A percentile compares a stretch with the other conserved stretches of the same genome.
Evolutionary conservation across 1,140 invertebrate genomes (phyloP).

Genomic region (Liolophura sinensis): DNA sequence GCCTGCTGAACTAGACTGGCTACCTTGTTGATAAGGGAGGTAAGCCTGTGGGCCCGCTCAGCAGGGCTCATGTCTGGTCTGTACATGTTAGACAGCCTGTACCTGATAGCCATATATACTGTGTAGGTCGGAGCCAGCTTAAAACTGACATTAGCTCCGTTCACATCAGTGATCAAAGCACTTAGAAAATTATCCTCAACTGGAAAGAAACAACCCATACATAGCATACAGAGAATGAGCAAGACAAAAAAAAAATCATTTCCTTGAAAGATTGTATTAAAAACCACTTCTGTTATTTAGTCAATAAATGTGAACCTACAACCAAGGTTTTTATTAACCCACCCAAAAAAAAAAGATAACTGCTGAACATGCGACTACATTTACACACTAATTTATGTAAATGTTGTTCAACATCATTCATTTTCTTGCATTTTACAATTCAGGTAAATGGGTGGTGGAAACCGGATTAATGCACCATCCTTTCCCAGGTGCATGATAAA

Average conservation of each 20-base stretch:
- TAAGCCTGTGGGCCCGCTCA: conserved; percentile 87
- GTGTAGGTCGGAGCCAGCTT: conserved; percentile 91
- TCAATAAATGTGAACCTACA: too few relatives aligned
- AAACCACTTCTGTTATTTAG: too few relatives aligned
- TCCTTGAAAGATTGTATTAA: neutral
- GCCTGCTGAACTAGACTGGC: conserved; percentile 82
- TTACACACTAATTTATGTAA: too few relatives aligned
- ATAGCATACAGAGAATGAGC: neutral
- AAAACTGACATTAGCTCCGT: conserved; percentile 63
- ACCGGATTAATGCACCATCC: too few relatives aligned
- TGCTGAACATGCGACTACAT: too few relatives aligned
- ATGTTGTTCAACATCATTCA: too few relatives aligned
- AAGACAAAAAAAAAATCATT: neutral
- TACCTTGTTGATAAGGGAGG: conserved; percentile 85
- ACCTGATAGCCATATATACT: conserved; percentile 87
- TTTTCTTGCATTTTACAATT: too few relatives aligned
- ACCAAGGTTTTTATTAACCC: too few relatives aligned
- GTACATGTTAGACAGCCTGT: conserved; percentile 91
- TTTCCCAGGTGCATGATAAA: too few relatives aligned
- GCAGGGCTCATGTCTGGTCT: conserved; percentile 87
- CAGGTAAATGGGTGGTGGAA: too few relatives aligned
- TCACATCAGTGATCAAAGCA: conserved; percentile 83
- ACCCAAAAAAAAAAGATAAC: conserved; percentile 6
- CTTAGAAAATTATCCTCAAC: conserved; percentile 87
- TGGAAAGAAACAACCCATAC: conserved; percentile 25